A percentile compares a stretch with the other conserved stretches of the same genome.
phyloP scores from a whole-genome alignment of 2,797 vertebrate species.

The Antrozous pallidus region DNA sequence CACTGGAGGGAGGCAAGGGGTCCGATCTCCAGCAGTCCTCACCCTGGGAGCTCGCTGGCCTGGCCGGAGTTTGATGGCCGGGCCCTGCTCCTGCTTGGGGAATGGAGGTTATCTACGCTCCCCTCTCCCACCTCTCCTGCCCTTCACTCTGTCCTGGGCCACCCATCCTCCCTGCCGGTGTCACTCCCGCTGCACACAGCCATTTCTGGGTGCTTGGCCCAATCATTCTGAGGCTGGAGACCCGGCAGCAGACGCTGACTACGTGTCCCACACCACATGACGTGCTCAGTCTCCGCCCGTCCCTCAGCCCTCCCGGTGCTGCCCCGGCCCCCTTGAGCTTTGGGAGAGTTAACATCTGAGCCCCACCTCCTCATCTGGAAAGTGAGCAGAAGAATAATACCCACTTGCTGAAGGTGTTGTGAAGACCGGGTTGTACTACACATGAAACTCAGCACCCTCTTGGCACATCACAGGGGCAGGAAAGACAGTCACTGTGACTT shows the following conservation, averaged over 20 bases:
- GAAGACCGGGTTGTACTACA: not conserved
- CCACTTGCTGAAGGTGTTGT: not conserved
- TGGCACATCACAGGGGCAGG: not conserved
- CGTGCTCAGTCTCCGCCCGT: rapidly evolving
- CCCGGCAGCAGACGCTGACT: no score
- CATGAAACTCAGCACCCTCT: not conserved
- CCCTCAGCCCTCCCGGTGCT: not conserved
- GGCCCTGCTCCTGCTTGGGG: not conserved
- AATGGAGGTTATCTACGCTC: not conserved
- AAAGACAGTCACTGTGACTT: not conserved
- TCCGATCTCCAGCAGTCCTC: not conserved
- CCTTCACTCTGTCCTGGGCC: not conserved
- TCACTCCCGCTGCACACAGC: not conserved
- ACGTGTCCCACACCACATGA: no score
- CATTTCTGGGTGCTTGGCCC: not conserved
- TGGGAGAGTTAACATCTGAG: not conserved
- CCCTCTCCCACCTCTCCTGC: not conserved
- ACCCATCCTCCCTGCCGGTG: rapidly evolving
- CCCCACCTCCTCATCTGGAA: not conserved
- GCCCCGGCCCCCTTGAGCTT: not conserved
- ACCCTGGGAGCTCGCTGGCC: not conserved
- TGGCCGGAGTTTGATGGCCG: not conserved
- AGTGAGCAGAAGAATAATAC: not conserved
- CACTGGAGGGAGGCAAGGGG: not conserved
- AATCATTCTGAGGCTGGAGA: not conserved